Evolutionary conservation across 2,888 invertebrate species (phyloP).

Genomic region (Xestia c-nigrum): DNA sequence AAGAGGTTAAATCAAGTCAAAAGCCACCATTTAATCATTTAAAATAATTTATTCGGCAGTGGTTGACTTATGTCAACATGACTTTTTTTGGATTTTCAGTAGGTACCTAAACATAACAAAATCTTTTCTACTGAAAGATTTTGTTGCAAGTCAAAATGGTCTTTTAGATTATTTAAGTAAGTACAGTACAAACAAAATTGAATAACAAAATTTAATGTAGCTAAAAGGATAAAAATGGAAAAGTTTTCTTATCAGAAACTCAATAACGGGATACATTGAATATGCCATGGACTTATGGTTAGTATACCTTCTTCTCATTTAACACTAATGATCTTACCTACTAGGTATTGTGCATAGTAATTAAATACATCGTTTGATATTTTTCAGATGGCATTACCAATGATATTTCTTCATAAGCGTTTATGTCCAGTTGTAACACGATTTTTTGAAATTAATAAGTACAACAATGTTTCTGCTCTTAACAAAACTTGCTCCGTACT

Average conservation of each 20-base stretch:
- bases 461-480: constrained; percentile 27
- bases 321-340: not conserved
- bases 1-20: constrained; percentile 4
- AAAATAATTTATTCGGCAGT: constrained; percentile 14
- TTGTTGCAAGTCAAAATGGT: constrained; percentile 23
- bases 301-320: constrained; percentile 1
- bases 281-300: constrained; percentile 67
- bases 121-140: constrained; percentile 3
- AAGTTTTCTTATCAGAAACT: constrained; percentile 47
- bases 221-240: constrained; percentile 64
- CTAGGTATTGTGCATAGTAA: not conserved
- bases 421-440: constrained; percentile 63
- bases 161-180: constrained; percentile 25
- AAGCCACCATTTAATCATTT: constrained; percentile 8
- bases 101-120: constrained; percentile 33
- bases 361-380: constrained; percentile 8
- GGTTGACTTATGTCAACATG: constrained; percentile 41
- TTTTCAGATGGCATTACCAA: constrained; percentile 79
- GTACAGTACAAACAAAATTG: constrained; percentile 7
- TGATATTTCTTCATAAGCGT: constrained; percentile 70
- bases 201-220: constrained; percentile 5
- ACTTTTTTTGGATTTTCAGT: constrained; percentile 11
- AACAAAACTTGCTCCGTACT: constrained; percentile 24
- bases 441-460: constrained; percentile 41
- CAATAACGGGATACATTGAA: constrained; percentile 49